Evolutionary conservation across 2,797 vertebrate species (phyloP), one percentile per base, ranked within the genome.

Genomic region (Poliocrania exsul): DNA sequence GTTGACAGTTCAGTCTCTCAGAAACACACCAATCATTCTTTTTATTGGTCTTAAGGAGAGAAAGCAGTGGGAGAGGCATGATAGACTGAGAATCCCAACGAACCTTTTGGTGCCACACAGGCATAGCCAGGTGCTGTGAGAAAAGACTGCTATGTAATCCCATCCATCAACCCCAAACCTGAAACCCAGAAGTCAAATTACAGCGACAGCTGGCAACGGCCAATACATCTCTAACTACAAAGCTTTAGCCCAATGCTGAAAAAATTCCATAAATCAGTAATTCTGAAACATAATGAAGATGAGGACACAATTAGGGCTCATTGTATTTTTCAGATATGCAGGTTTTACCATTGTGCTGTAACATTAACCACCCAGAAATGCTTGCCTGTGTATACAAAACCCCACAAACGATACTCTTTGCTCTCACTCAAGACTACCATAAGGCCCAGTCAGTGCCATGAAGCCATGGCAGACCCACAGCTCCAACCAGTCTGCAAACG

Each of bases 401-500:
- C 4, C 2, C 17, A 33, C 1, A 28, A n/a, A 54, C 7, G 1
- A 44, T 7, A 23, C 9, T 6, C 16, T 13, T 60, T 23, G 18
- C 6, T 71, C 57, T 77, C 40, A 24, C 18, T n/a, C 21, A 69
- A 35, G 28, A 26, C 28, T 20, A 40, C 8, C 1, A 0, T 12
- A 60, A 60, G 83, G 1, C 19, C 12, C 35, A 72, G n/a, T 0
- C 1, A 3, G 71, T 33, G 26, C 6, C 0, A 0, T 3, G 21
- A 74, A 88, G 16, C n/a, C 2, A 3, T 6, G 26, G 28, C 20
- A 71, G 35, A 81, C 17, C 21, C 40, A 61, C 46, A 64, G 65
- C 42, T 75, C 60, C 4, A 9, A 47, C 12, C 17, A 61, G 28
- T 5, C 71, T 33, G 37, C 40, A 71, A 73, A 73, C 7, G 49